These are phyloP conservation scores for Pseudomyrmex pallidus DNA, from an alignment of 1,140 invertebrate genomes.

Conservation along the genomic window DNA sequence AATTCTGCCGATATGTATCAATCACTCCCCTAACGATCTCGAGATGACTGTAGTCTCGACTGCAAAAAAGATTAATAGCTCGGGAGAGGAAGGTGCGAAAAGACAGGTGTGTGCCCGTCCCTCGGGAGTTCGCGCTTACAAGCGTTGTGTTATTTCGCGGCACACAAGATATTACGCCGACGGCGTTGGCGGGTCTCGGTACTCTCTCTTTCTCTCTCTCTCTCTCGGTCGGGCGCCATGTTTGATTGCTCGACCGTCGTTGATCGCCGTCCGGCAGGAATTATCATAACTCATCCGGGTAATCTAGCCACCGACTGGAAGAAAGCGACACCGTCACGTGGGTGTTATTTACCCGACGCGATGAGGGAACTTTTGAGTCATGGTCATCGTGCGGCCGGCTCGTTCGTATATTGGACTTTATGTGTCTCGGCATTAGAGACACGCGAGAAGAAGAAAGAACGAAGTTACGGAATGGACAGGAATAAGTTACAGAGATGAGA, in stretches of 20 bases:
- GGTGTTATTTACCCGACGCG: conserved; percentile 75
- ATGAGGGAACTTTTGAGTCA: conserved; percentile 74
- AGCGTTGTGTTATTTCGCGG: conserved; percentile 73
- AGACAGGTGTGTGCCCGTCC: conserved; percentile 57
- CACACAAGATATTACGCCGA: conserved; percentile 73
- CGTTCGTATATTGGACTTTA: conserved; percentile 72
- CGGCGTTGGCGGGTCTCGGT: conserved; percentile 79
- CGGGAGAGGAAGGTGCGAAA: conserved; percentile 43
- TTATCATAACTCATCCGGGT: conserved; percentile 83
- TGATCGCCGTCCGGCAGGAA: conserved; percentile 82
- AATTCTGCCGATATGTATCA: conserved; percentile 52
- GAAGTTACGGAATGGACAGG: conserved; percentile 26
- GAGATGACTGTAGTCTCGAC: conserved; percentile 28
- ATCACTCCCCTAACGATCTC: conserved; percentile 54
- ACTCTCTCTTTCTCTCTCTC: conserved; percentile 46
- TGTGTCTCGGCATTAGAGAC: conserved; percentile 67
- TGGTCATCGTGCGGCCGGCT: conserved; percentile 65
- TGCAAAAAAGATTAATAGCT: conserved; percentile 57
- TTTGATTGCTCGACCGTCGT: conserved; percentile 82
- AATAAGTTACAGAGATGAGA: conserved; percentile 41
- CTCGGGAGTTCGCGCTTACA: conserved; percentile 10
- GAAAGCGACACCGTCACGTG: conserved; percentile 80
- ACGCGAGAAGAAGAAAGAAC: conserved; percentile 61
- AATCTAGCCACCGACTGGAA: conserved; percentile 81
- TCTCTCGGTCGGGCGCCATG: conserved; percentile 79